Percentiles rank a stretch among this genome's conserved stretches.
phyloP scores from a whole-genome alignment of 92 coral and sea anemone species.

The Micromussa lordhowensis region DNA sequence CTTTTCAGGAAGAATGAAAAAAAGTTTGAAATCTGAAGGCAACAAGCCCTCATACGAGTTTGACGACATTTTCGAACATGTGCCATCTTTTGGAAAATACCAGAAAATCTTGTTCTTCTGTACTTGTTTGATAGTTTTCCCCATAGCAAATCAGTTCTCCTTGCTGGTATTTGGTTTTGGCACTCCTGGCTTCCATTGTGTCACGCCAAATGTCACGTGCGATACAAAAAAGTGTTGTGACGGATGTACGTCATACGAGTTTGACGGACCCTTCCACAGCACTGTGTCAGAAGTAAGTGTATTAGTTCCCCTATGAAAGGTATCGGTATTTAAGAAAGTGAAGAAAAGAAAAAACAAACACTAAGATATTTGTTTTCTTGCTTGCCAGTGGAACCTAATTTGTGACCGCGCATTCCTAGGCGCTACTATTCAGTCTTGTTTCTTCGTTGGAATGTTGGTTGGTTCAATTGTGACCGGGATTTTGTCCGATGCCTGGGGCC shows the following conservation, averaged over 20 bases:
- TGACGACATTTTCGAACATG: constrained; percentile 48
- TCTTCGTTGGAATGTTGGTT: constrained; percentile 66
- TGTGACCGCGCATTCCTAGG: constrained; percentile 73
- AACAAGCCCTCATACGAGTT: constrained; percentile 27
- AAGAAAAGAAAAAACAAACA: no score
- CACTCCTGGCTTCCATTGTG: constrained; percentile 57
- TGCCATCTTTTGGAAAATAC: constrained; percentile 56
- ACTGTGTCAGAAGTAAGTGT: constrained; percentile 45
- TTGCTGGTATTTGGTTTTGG: constrained; percentile 49
- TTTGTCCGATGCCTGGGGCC: constrained; percentile 70
- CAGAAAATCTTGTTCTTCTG: constrained; percentile 19
- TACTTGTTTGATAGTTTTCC: constrained; percentile 16
- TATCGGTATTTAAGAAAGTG: no score
- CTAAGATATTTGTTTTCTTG: no score
- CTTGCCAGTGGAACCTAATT: constrained; percentile 61
- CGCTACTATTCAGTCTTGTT: constrained; percentile 66
- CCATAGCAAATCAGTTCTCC: constrained; percentile 39
- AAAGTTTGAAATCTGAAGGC: neutral
- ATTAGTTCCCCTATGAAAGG: no score
- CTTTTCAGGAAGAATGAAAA: constrained; percentile 15
- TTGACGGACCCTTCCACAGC: constrained; percentile 57
- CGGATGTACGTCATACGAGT: constrained; percentile 39
- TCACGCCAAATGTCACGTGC: constrained; percentile 61
- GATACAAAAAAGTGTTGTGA: constrained; percentile 50
- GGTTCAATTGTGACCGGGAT: constrained; percentile 67